Conservation (phyloP, 1,140 invertebrate genomes). For the Heliconius melpomene region DNA sequence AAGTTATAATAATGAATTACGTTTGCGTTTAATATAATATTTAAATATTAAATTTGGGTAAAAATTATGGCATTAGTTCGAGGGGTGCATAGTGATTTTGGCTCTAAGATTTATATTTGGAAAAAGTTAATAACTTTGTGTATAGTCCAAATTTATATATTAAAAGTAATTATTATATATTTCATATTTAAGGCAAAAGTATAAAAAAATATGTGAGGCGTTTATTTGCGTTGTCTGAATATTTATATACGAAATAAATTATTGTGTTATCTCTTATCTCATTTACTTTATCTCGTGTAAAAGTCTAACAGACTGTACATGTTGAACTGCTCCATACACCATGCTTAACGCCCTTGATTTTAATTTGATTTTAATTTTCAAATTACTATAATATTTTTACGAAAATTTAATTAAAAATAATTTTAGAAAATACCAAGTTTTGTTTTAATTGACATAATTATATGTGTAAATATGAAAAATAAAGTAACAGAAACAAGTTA, state of each 20-base stretch:
- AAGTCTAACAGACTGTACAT: slow-evolving; percentile 20
- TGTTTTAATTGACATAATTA: too few species aligned
- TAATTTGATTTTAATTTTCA: not conserved
- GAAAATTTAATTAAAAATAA: too few species aligned
- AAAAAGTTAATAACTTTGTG: too few species aligned
- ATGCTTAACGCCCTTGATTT: slow-evolving; percentile 40
- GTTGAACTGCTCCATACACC: slow-evolving; percentile 70
- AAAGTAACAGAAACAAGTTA: too few species aligned
- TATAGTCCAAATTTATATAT: too few species aligned
- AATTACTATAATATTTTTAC: not conserved
- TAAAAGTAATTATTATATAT: too few species aligned
- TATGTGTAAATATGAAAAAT: too few species aligned
- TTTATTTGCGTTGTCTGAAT: not conserved
- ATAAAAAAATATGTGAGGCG: too few species aligned
- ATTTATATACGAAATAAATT: not conserved
- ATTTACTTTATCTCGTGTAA: slow-evolving; percentile 13
- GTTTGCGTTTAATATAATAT: not conserved
- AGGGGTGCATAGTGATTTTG: not conserved
- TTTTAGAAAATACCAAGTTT: too few species aligned
- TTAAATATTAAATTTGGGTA: not conserved
- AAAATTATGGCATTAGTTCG: not conserved
- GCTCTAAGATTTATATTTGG: too few species aligned
- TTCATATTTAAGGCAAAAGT: too few species aligned
- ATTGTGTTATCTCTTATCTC: slow-evolving; percentile 5
- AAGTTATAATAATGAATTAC: not conserved